Base-by-base conservation (phyloP, 1,140 invertebrate genomes). In the Drosophila ambigua region DNA sequence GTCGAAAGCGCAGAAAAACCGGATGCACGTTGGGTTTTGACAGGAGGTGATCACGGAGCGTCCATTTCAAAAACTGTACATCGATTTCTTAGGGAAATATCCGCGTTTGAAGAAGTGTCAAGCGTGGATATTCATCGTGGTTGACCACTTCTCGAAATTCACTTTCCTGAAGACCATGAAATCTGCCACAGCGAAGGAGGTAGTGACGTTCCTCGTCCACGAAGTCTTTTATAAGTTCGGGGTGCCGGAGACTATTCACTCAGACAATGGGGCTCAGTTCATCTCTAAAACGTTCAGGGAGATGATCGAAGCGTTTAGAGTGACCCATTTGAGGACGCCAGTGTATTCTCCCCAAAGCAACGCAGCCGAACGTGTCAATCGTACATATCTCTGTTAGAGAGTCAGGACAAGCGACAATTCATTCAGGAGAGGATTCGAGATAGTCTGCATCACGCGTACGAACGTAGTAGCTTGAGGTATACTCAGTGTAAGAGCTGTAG, bases 51-150 rank as follows among this genome's bases (percentile, higher is more conserved):
- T 49, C 9, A 58, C 62, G 0, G 26, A 61, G 1, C 13, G 46
- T 0, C 20, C 57, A 0, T 67, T 67, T 9, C 64, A 61, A 16
- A 52, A 61, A 3, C 1, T 61, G 0, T 52, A 67, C 7, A 39
- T 46, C 0, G 49, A 67, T 9, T 61, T 67, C 7, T 2, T 35
- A 9, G 45, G 55, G 0, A 66, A 60, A 0, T 62, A 62, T 50
- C 43, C 50, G 2, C 9, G 59, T 0, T 63, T 31, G 0, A 63
- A n/a, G 0, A 31, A 46, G 6, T 43, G 31, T 0, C 49, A 69
- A 4, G 50, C 59, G 0, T 63, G 45, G 4, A 55, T 69, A 5
- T 68, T 61, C 4, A 13, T 43, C 7, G 58, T 52, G 2, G 57
- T 52, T 11, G 54, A 50, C 5, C 31, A 50, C 11, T 59, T 58